A percentile compares a stretch with the other conserved stretches of the same genome.
These are phyloP conservation scores for Lycocerus yunnanus DNA, from an alignment of 2,888 invertebrate species.

Conservation along the genomic window DNA sequence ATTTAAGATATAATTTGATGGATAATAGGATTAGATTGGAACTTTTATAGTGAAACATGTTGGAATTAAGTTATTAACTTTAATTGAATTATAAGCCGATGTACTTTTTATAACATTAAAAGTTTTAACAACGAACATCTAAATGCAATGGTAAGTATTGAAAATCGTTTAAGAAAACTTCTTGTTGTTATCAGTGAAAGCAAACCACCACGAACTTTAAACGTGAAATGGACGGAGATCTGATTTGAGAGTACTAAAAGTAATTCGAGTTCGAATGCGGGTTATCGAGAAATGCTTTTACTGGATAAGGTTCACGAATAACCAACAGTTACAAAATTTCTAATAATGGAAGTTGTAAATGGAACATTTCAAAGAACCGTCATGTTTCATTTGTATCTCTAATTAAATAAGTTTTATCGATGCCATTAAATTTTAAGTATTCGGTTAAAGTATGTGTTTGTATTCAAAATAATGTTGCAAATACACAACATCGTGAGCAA, in stretches of 20 bases:
- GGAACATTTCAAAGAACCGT: neutral
- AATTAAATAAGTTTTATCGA: neutral
- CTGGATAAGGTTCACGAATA: neutral
- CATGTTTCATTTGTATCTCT: neutral
- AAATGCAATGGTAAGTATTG: conserved; percentile 4
- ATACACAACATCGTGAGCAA: too few species aligned
- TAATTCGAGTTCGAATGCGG: conserved; percentile 6
- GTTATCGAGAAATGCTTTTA: conserved; percentile 11
- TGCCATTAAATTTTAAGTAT: neutral
- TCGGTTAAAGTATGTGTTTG: neutral
- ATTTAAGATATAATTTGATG: neutral
- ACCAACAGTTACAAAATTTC: conserved; percentile 2
- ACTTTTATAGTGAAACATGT: neutral
- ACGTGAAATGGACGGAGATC: conserved; percentile 11
- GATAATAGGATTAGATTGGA: neutral
- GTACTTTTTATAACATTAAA: neutral
- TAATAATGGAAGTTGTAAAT: neutral
- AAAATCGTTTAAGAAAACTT: conserved; percentile 14
- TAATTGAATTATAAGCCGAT: neutral
- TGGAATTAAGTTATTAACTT: neutral
- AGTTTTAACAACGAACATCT: conserved; percentile 1
- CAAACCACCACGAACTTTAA: conserved; percentile 6
- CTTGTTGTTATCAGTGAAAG: conserved; percentile 9
- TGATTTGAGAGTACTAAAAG: conserved; percentile 6
- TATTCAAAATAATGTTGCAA: neutral